These are phyloP conservation scores for Noctua comes DNA, from an alignment of 2,888 invertebrate species.

Conservation along the genomic window DNA sequence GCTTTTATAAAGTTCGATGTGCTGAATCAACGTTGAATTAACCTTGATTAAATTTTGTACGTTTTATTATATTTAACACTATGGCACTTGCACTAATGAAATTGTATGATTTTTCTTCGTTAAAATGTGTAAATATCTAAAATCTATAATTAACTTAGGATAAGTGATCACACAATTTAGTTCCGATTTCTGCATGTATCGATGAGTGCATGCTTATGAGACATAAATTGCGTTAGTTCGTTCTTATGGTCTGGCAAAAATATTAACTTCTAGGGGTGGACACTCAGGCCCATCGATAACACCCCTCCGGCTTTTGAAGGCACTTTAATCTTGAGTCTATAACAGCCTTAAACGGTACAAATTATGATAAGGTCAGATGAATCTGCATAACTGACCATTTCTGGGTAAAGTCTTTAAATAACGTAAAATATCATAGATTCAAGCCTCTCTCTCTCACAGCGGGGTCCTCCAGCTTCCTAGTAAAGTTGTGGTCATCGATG, in stretches of 20 bases:
- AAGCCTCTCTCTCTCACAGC: conserved; percentile 49
- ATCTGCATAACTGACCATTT: neutral
- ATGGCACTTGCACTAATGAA: neutral
- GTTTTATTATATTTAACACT: neutral
- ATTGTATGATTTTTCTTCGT: neutral
- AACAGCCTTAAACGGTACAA: neutral
- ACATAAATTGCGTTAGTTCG: neutral
- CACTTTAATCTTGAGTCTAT: neutral
- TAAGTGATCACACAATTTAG: neutral
- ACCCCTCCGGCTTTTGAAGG: neutral
- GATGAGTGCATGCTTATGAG: neutral
- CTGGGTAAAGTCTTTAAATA: neutral
- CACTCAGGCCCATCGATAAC: neutral
- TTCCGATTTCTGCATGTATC: neutral
- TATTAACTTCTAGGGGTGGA: neutral
- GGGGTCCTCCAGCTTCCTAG: conserved; percentile 70
- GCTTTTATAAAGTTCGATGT: neutral
- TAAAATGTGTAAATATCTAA: neutral
- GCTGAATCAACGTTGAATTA: neutral
- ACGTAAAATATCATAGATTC: conserved; percentile 39
- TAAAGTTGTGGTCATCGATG: conserved; percentile 80
- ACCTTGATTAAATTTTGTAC: no score
- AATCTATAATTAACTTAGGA: neutral
- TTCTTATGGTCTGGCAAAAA: neutral
- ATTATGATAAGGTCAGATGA: neutral